Evolutionary conservation across 1,140 invertebrate genomes (phyloP), one percentile per base, ranked within the genome.

Genomic region (Scylla paramamosain): DNA sequence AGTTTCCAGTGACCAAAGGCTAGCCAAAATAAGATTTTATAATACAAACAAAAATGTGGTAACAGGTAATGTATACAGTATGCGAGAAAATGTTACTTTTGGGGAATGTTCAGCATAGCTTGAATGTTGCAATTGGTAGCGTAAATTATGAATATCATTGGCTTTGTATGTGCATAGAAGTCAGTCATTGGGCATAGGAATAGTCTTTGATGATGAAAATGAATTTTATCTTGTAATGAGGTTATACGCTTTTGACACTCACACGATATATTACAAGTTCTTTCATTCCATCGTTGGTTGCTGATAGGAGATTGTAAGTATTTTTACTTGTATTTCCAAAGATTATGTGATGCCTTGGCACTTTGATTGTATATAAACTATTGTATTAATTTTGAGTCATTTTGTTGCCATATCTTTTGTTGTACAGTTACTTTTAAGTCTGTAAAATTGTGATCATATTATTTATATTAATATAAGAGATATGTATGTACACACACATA

Each of bases 361-460:
- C n/a, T 87, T 91, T 48, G 48, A 82, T 59, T 94, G 93, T 94
- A 94, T 90, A 91, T 94, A 88, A 20, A 87, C 52, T 59, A 59
- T 59, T 93, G 59, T 82, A 94, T 90, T 82, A 46, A 89, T 90
- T 91, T 82, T 83, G 16, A 94, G 87, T 94, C 88, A 91, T 91
- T 94, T 94, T 94, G 93, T 94, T 94, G 93, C 93, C 93, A 94
- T 94, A 94, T 91, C 31, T 46, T 93, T 94, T 94, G 93, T 94
- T 94, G 93, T 94, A 94, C 87, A 94, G 88, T 91, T 77, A 82
- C 82, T 91, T 93, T 94, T 94, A 82, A 67, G 67, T 91, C 67
- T 46, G 67, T 93, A 83, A 31, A 90, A 77, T 77, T 89, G 32
- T 94, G 87, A 94, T 94, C 59, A 94, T 94, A 28, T 94, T 94